Evolutionary conservation across 2,797 vertebrate species (phyloP).

Genomic region (Sphenopsis melanotis): DNA sequence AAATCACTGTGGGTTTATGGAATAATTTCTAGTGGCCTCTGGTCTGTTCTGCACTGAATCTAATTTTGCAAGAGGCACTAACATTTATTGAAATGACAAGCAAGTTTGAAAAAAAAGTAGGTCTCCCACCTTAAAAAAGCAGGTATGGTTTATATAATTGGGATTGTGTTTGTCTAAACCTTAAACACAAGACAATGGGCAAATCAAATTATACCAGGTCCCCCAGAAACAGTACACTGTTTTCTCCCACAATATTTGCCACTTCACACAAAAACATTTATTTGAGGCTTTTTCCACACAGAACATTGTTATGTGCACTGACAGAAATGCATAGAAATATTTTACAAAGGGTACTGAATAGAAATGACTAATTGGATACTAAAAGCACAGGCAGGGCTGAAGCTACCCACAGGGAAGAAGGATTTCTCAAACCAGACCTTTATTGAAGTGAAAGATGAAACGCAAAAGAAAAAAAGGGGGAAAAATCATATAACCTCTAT

Average conservation of each 20-base stretch:
- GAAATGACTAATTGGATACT: slow-evolving; percentile 6
- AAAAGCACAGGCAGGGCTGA: background rate
- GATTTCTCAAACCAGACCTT: background rate
- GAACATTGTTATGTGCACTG: background rate
- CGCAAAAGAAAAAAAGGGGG: background rate
- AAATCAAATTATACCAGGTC: background rate
- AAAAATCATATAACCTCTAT: background rate
- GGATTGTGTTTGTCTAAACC: background rate
- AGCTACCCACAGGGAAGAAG: slow-evolving; percentile 12
- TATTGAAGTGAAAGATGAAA: slow-evolving; percentile 17
- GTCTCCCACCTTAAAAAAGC: background rate
- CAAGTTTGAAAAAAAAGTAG: background rate
- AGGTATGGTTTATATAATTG: background rate
- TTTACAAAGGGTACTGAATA: background rate
- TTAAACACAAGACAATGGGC: background rate
- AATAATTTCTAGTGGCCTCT: background rate
- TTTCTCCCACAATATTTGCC: background rate
- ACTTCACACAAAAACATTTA: background rate
- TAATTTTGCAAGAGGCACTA: background rate
- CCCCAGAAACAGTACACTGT: background rate
- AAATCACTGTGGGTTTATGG: background rate
- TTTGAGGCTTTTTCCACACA: background rate
- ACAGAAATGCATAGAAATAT: background rate
- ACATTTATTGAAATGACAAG: background rate
- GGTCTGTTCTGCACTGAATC: background rate